These are phyloP conservation scores for Myotis yumanensis DNA, from an alignment of 2,113 vertebrate species.

Conservation along the genomic window DNA sequence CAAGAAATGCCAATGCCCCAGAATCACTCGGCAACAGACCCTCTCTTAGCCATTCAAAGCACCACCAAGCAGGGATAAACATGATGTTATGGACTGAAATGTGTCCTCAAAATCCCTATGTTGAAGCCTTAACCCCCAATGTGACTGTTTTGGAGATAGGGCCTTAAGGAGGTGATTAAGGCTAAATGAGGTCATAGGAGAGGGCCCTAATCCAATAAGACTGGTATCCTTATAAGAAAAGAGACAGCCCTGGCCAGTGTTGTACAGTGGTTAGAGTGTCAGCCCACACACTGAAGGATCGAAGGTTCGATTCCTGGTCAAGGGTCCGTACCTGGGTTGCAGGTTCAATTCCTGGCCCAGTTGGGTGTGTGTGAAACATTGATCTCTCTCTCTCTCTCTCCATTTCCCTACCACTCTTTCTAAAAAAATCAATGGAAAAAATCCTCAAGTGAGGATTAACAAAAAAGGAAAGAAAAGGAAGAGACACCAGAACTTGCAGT, in stretches of 20 bases:
- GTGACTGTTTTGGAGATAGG: background rate
- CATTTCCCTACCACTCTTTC: too few relatives aligned
- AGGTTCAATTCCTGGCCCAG: too few relatives aligned
- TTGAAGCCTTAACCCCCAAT: background rate
- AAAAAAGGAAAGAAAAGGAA: background rate
- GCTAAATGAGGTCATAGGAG: background rate
- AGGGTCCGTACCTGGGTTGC: too few relatives aligned
- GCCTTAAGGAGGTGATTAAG: background rate
- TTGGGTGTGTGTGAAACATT: too few relatives aligned
- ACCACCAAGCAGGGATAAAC: background rate
- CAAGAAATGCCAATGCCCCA: background rate
- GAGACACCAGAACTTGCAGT: background rate
- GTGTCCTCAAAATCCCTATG: background rate
- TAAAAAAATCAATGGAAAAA: too few relatives aligned
- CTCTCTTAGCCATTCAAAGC: background rate
- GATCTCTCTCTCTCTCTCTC: too few relatives aligned
- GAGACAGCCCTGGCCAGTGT: too few relatives aligned
- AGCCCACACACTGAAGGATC: too few relatives aligned
- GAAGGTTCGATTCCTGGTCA: too few relatives aligned
- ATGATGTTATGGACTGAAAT: background rate
- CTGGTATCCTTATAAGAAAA: background rate
- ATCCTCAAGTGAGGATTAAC: too few relatives aligned
- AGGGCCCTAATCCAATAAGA: background rate
- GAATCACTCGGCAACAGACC: background rate
- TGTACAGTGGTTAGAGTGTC: too few relatives aligned